Evolutionary conservation across 2,888 invertebrate species (phyloP).

Genomic region (Anarsia innoxiella): DNA sequence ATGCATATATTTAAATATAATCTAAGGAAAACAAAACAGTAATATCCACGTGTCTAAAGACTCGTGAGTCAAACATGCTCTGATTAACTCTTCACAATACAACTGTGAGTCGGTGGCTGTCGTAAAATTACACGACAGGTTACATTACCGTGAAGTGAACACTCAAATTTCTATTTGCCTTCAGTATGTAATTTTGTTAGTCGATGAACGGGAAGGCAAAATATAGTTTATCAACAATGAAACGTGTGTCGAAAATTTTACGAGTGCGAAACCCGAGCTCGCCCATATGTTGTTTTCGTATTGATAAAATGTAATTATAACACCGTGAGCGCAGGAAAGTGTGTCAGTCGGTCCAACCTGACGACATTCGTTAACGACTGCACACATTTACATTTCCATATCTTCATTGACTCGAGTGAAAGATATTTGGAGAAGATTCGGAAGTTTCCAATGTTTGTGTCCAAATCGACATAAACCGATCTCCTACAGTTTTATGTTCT

Average conservation of each 20-base stretch:
- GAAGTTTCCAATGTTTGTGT: constrained; percentile 1
- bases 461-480: constrained; percentile 7
- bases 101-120: neutral
- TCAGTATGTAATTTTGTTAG: too few relatives aligned
- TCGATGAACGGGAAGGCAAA: neutral
- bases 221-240: too few relatives aligned
- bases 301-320: constrained; percentile 48
- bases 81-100: constrained; percentile 9
- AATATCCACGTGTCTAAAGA: constrained; percentile 2
- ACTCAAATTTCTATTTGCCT: neutral
- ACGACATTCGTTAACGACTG: constrained; percentile 25
- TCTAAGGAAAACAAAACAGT: neutral
- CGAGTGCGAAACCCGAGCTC: constrained; percentile 15
- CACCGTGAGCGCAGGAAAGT: constrained; percentile 46
- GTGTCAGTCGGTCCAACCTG: constrained; percentile 49
- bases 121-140: constrained; percentile 1
- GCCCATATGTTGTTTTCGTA: constrained; percentile 25
- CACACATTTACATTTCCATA: constrained; percentile 7
- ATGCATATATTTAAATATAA: neutral
- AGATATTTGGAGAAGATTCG: neutral
- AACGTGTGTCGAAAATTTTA: neutral
- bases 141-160: constrained; percentile 1
- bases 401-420: constrained; percentile 7
- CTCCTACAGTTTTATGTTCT: too few relatives aligned
- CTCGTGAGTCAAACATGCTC: constrained; percentile 12